These are phyloP conservation scores for Phaenicophaeus curvirostris DNA, from an alignment of 2,797 vertebrate species.

Conservation along the genomic window DNA sequence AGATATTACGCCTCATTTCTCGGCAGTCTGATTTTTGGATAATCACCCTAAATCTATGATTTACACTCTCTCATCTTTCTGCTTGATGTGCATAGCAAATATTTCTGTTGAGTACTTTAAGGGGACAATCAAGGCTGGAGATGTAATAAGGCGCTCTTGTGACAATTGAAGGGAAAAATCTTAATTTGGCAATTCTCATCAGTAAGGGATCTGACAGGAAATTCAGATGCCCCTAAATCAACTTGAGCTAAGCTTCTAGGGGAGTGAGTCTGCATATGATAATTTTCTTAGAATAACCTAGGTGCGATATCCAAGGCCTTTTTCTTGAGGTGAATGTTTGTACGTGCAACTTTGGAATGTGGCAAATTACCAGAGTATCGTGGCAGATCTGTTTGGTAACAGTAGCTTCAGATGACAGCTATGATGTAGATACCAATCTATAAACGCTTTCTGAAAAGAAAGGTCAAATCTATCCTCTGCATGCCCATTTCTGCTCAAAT, in stretches of 20 bases:
- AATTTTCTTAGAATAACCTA: not conserved
- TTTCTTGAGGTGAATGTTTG: not conserved
- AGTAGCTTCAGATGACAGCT: not conserved
- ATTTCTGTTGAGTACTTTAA: slow-evolving; percentile 43
- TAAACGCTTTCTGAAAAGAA: not conserved
- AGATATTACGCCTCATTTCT: slow-evolving; percentile 43
- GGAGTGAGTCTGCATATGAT: not conserved
- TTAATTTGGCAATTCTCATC: slow-evolving; percentile 46
- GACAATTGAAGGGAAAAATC: slow-evolving; percentile 43
- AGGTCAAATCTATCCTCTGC: not conserved
- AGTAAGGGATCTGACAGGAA: not conserved
- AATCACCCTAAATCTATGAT: slow-evolving; percentile 34
- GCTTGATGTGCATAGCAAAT: slow-evolving; percentile 35
- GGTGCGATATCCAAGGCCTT: not conserved
- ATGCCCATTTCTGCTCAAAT: not conserved
- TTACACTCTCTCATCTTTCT: slow-evolving; percentile 21
- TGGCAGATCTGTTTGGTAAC: not conserved
- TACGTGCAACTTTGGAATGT: rapidly evolving
- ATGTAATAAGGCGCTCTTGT: slow-evolving; percentile 7
- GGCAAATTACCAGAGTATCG: not conserved
- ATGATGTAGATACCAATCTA: rapidly evolving
- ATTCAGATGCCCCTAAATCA: slow-evolving; percentile 36
- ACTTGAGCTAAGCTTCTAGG: not conserved
- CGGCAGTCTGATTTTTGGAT: slow-evolving; percentile 50
- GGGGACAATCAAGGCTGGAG: slow-evolving; percentile 49